Percentiles rank a stretch among this genome's conserved stretches.
Conservation (phyloP, 2,113 vertebrate genomes). For the Cettia cetti region DNA sequence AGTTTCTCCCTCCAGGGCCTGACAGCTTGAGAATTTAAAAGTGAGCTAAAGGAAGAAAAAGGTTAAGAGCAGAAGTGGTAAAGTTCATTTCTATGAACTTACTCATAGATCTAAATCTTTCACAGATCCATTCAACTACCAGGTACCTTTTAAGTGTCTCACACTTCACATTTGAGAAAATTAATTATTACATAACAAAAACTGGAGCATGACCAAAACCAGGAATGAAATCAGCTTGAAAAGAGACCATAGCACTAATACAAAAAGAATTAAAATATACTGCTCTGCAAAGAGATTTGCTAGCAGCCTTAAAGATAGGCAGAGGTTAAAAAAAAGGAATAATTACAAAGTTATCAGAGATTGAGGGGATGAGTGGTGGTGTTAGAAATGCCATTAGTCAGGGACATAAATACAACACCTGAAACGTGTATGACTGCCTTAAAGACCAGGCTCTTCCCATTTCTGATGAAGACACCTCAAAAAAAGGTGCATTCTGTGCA, state of each 20-base stretch:
- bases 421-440: not conserved
- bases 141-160: not conserved
- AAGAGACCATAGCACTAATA: not conserved
- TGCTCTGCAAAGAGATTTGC: not conserved
- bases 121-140: not conserved
- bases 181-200: not conserved
- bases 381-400: not conserved
- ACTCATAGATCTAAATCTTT: not conserved
- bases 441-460: not conserved
- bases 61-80: not conserved
- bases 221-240: not conserved
- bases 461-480: not conserved
- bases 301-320: not conserved
- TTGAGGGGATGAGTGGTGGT: fast-evolving
- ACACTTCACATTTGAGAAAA: not conserved
- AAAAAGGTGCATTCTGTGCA: not conserved
- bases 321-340: not conserved
- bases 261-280: not conserved
- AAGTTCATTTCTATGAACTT: not conserved
- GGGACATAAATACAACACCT: not conserved
- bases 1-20: not conserved
- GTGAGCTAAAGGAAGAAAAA: not conserved
- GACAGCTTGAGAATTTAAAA: not conserved
- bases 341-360: not conserved
- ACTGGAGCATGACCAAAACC: not conserved